Conservation (phyloP, 2,888 invertebrate species). For the Carabus problematicus region DNA sequence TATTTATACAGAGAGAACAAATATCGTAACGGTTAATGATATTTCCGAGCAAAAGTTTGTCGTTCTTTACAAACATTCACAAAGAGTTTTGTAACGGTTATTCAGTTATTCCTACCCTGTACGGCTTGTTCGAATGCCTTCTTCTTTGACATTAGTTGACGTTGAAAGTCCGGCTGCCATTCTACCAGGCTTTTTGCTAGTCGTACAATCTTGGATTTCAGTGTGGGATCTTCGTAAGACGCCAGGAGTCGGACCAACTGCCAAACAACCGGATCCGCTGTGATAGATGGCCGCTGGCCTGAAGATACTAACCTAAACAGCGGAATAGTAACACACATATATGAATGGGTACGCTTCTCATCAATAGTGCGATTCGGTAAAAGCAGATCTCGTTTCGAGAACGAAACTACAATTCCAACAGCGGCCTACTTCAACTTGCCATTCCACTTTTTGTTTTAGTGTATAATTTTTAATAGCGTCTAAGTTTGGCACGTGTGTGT, state of each 20-base stretch:
- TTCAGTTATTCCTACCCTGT: constrained; percentile 65
- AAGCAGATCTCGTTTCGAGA: constrained; percentile 16
- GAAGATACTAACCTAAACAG: constrained; percentile 58
- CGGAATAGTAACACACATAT: neutral
- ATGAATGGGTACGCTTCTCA: neutral
- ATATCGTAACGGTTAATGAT: no score
- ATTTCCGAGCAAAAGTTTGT: no score
- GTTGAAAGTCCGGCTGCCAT: constrained; percentile 72
- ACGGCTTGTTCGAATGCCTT: constrained; percentile 83
- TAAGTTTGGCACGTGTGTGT: constrained; percentile 24
- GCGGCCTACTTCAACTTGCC: constrained; percentile 39
- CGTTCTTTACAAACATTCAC: constrained; percentile 11
- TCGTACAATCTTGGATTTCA: constrained; percentile 68
- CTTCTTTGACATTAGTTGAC: constrained; percentile 71
- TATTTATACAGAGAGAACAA: neutral
- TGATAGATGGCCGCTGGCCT: constrained; percentile 70
- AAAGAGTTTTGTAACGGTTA: neutral
- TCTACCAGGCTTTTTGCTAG: constrained; percentile 67
- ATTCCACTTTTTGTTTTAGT: constrained; percentile 42
- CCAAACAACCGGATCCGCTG: constrained; percentile 84
- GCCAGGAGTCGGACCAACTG: constrained; percentile 81
- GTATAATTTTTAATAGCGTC: constrained; percentile 39
- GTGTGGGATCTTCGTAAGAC: constrained; percentile 64
- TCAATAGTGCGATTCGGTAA: constrained; percentile 9
- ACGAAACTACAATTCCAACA: constrained; percentile 29